A percentile compares a stretch with the other conserved stretches of the same genome.
phyloP scores from a whole-genome alignment of 92 coral and sea anemone genomes.

The Actinostola sp. region DNA sequence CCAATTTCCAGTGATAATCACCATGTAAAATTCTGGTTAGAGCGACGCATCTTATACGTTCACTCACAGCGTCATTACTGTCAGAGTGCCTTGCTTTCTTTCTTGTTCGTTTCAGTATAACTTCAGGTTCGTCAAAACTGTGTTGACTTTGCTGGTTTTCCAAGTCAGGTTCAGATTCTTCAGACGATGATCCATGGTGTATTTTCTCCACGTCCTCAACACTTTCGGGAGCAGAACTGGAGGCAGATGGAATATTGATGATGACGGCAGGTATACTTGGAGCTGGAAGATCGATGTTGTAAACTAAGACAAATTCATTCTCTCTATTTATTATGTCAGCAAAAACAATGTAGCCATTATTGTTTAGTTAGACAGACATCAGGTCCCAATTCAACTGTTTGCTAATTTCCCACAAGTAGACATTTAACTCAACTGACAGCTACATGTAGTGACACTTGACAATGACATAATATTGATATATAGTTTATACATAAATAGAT shows the following conservation, averaged over 20 bases:
- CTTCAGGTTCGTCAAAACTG: slow-evolving; percentile 75
- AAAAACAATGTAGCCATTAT: no score
- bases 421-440: no score
- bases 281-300: not conserved
- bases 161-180: slow-evolving; percentile 46
- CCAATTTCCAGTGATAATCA: slow-evolving; percentile 91
- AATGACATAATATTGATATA: no score
- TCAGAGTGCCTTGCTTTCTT: slow-evolving; percentile 75
- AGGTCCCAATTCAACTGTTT: no score
- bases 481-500: no score
- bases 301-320: no score
- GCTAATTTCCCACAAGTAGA: no score
- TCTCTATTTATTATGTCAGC: no score
- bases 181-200: slow-evolving; percentile 56
- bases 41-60: slow-evolving; percentile 89
- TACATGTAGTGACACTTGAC: no score
- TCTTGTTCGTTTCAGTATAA: slow-evolving; percentile 67
- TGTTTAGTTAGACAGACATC: no score
- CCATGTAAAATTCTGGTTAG: slow-evolving; percentile 80
- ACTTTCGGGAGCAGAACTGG: slow-evolving; percentile 22
- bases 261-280: slow-evolving; percentile 25
- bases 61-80: slow-evolving; percentile 74
- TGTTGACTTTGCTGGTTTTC: slow-evolving; percentile 23
- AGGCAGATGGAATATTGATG: slow-evolving; percentile 42
- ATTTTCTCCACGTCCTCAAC: slow-evolving; percentile 2